A percentile compares a stretch with the other conserved stretches of the same genome.
Conservation (phyloP, 2,113 vertebrate species). For the Nematolebias whitei region DNA sequence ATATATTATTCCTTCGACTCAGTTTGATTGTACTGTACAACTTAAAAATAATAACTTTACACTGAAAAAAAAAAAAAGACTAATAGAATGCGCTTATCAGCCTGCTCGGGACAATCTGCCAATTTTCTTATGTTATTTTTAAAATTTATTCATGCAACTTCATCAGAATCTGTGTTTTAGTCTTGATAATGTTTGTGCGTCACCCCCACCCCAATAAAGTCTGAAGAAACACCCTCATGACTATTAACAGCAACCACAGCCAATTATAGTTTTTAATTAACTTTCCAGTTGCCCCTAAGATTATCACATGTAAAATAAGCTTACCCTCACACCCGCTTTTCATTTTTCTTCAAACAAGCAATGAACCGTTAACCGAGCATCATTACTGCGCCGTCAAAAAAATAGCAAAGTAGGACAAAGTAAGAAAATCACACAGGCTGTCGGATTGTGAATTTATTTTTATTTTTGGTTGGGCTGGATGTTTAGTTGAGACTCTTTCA, state of each 20-base stretch:
- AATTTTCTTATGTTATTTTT: conserved; percentile 27
- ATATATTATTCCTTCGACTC: conserved; percentile 10
- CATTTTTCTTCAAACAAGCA: conserved; percentile 79
- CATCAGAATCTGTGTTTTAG: conserved; percentile 42
- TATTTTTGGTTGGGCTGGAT: conserved; percentile 54
- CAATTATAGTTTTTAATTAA: conserved; percentile 89
- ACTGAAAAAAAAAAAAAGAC: conserved; percentile 8
- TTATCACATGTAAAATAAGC: conserved; percentile 84
- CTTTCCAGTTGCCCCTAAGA: conserved; percentile 83
- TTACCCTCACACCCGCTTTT: conserved; percentile 65
- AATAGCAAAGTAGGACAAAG: conserved; percentile 84
- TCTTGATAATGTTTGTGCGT: conserved; percentile 75
- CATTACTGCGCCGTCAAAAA: conserved; percentile 82
- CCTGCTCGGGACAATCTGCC: conserved; percentile 30
- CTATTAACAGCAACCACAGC: conserved; percentile 80
- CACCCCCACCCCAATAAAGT: conserved; percentile 68
- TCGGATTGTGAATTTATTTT: conserved; percentile 73
- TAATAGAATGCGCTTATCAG: conserved; percentile 16
- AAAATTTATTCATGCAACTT: conserved; percentile 48
- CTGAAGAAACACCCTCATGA: conserved; percentile 73
- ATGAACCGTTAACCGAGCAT: conserved; percentile 80
- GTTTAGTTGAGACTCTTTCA: conserved; percentile 74
- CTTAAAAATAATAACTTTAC: neutral
- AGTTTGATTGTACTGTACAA: neutral
- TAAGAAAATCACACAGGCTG: conserved; percentile 79